phyloP scores from a whole-genome alignment of 92 coral and sea anemone genomes.

The Pocillopora grandis region DNA sequence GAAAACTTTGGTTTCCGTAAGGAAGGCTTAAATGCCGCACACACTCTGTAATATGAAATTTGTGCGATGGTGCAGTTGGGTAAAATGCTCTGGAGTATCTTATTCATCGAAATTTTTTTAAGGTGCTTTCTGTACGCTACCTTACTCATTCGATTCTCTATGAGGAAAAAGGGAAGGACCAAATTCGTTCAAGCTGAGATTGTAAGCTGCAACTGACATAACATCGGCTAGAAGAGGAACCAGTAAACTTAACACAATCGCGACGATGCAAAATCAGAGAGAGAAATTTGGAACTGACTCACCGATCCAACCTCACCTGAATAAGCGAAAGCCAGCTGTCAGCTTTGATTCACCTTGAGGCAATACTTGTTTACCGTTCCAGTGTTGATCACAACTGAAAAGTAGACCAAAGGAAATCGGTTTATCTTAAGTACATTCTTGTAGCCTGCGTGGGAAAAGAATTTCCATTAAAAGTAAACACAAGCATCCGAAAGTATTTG shows the following conservation, averaged over 20 bases:
- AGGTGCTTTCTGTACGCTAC: too few species aligned
- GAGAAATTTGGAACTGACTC: background rate
- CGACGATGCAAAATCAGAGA: background rate
- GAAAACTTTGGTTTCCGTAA: background rate
- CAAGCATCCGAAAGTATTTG: background rate
- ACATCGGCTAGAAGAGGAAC: too few species aligned
- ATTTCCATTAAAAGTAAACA: slow-evolving; percentile 18
- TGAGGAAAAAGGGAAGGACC: too few species aligned
- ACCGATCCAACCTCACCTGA: background rate
- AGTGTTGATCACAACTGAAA: background rate
- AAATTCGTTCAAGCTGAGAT: too few species aligned
- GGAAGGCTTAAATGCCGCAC: background rate
- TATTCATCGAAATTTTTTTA: too few species aligned
- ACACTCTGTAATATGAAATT: background rate
- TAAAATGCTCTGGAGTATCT: too few species aligned
- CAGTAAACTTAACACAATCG: too few species aligned
- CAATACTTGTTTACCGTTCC: background rate
- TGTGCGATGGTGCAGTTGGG: background rate
- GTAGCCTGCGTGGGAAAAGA: slow-evolving; percentile 11
- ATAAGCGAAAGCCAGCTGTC: background rate
- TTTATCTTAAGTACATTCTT: background rate
- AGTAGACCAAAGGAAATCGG: background rate
- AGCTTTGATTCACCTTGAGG: background rate
- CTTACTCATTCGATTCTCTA: too few species aligned
- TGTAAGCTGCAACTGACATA: too few species aligned